A percentile compares a stretch with the other conserved stretches of the same genome.
These are phyloP conservation scores for Saturnia japonica DNA, from an alignment of 2,888 invertebrate species.

Conservation along the genomic window DNA sequence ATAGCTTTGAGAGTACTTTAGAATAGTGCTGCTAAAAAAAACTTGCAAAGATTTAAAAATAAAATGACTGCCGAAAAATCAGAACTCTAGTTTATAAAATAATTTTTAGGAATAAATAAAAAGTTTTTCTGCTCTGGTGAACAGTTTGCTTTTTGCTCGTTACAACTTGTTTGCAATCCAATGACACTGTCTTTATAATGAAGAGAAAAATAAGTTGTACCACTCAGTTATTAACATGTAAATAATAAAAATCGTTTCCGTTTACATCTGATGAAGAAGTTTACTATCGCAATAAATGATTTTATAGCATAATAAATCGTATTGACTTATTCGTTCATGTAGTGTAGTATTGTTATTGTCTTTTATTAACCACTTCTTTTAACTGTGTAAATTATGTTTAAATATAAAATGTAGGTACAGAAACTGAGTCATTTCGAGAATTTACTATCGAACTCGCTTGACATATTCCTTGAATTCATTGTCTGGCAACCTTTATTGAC, in stretches of 20 bases:
- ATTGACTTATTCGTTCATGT: constrained; percentile 23
- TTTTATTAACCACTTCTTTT: background rate
- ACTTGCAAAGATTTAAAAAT: no score
- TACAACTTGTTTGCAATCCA: background rate
- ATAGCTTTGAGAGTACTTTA: no score
- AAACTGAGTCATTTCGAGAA: no score
- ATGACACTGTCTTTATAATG: background rate
- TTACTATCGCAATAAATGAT: constrained; percentile 5
- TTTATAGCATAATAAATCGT: constrained; percentile 4
- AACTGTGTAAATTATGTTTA: no score
- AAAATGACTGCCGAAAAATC: no score
- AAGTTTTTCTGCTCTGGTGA: background rate
- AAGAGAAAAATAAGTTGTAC: background rate
- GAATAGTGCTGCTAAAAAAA: no score
- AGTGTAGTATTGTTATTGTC: background rate
- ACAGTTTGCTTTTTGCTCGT: background rate
- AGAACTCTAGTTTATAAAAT: no score
- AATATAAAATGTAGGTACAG: no score
- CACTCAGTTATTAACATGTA: background rate
- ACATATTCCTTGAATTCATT: no score
- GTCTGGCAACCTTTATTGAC: no score
- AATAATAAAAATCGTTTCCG: background rate
- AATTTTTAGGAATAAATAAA: background rate
- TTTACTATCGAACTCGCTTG: no score
- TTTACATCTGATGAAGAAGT: constrained; percentile 5